Evolutionary conservation across 2,113 vertebrate species (phyloP).

Genomic region (Leucoraja erinaceus): DNA sequence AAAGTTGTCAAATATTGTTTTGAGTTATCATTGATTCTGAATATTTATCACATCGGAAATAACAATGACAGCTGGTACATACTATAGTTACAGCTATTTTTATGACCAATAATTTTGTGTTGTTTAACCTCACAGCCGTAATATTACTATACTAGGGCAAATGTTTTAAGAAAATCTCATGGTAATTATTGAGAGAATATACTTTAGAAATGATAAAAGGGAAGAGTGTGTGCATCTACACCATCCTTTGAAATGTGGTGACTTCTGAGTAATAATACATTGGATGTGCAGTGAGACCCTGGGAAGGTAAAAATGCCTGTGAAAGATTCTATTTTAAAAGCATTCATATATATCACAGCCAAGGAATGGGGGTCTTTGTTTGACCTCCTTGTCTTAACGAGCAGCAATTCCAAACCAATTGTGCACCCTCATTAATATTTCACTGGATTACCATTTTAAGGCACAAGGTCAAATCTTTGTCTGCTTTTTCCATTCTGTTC

Average conservation of each 20-base stretch:
- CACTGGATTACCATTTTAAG: neutral
- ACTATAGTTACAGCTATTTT: neutral
- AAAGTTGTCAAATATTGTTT: neutral
- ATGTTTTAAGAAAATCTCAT: neutral
- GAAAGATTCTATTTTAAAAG: neutral
- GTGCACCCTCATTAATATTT: conserved; percentile 19
- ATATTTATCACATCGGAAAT: neutral
- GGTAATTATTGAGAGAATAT: neutral
- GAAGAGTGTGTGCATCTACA: neutral
- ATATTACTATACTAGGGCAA: neutral
- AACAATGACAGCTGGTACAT: neutral
- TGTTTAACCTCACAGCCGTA: neutral
- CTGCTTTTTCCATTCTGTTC: neutral
- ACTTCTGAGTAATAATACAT: neutral
- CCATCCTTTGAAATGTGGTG: neutral
- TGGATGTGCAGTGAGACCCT: neutral
- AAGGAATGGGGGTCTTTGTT: neutral
- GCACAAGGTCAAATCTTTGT: neutral
- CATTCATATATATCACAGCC: neutral
- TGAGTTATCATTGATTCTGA: neutral
- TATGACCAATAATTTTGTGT: neutral
- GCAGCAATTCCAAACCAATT: neutral
- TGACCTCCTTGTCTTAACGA: neutral
- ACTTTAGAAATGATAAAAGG: neutral
- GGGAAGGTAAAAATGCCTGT: neutral